These are phyloP conservation scores for Drosophila gaucha DNA, from an alignment of 2,888 invertebrate species.

Conservation along the genomic window DNA sequence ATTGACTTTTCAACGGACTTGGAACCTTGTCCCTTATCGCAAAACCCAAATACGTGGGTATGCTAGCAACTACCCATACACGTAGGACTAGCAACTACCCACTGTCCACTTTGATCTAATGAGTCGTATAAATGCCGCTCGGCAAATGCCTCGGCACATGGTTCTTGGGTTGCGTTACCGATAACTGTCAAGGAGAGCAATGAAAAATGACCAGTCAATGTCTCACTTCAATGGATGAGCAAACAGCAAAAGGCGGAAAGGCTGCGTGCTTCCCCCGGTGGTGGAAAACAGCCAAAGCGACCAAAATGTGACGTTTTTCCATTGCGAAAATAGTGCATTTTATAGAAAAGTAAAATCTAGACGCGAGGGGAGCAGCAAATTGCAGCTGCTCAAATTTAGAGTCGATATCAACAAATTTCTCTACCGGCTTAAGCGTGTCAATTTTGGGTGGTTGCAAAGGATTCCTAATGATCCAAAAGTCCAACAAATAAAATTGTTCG, in stretches of 20 bases:
- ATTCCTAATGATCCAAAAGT: constrained; percentile 40
- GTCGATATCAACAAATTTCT: constrained; percentile 49
- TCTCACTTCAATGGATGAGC: constrained; percentile 68
- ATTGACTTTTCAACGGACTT: neutral
- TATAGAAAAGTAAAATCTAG: constrained; percentile 48
- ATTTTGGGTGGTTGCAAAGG: constrained; percentile 34
- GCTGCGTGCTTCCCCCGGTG: constrained; percentile 20
- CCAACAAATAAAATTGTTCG: neutral
- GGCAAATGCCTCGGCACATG: constrained; percentile 53
- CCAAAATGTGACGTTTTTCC: constrained; percentile 77
- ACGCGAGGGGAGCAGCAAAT: constrained; percentile 31
- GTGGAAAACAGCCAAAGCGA: constrained; percentile 56
- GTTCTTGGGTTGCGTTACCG: constrained; percentile 44
- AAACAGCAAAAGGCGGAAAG: constrained; percentile 43
- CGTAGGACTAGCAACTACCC: constrained; percentile 18
- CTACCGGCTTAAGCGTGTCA: constrained; percentile 29
- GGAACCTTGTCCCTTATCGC: neutral
- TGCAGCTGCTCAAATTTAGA: constrained; percentile 74
- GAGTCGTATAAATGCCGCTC: constrained; percentile 64
- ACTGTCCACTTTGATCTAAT: constrained; percentile 68
- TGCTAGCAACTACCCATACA: neutral
- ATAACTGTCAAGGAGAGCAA: constrained; percentile 76
- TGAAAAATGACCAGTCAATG: constrained; percentile 84
- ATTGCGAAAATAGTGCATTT: constrained; percentile 68
- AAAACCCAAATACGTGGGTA: neutral